Base-by-base conservation (phyloP, 2,113 vertebrate genomes). In the Fregetta grallaria region DNA sequence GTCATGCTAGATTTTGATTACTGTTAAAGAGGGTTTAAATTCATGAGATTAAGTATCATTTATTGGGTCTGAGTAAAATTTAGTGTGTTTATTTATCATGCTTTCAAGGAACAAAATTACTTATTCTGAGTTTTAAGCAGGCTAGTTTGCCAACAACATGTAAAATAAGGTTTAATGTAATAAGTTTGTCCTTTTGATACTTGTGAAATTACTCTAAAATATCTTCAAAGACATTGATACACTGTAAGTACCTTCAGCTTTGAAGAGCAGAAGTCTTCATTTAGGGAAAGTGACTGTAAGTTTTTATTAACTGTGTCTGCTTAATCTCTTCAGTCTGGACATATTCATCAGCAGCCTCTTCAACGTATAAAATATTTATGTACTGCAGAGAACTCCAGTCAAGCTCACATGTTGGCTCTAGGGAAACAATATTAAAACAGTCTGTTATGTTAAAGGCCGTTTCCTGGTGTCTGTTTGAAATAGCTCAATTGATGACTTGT, bases 371-470 rank as follows among this genome's bases (percentile, higher is more conserved):
- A 95, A 83, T 92, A 92, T 74, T 77, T 93, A 88, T 29, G 22
- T 80, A 27, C 67, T 68, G 45, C 13, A 21, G 70, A 68, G 36
- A 75, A 36, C 27, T 80, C 29, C 27, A 70, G 49, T 83, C 32
- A 47, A 53, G 19, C 55, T 94, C 56, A 36, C 12, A 10, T 44
- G 30, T 85, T 90, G 94, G 71, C 86, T 85, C 50, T 20, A 58
- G 38, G 67, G 88, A 92, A 93, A 74, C 75, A 80, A 50, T 90
- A 76, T 76, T 86, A 63, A 83, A 93, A 50, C 12, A 94, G 61
- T 81, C 70, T 95, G 81, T 74, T 92, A 32, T 53, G 62, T 62
- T 95, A 90, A 85, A 93, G 76, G 72, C 75, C 44, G 88, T 95
- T 74, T 83, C 8, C 18, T 66, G 56, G n/a, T 78, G 40, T 65